Evolutionary conservation across 2,888 invertebrate genomes (phyloP), one percentile per base, ranked within the genome.

Genomic region (Drosophila barbarae): DNA sequence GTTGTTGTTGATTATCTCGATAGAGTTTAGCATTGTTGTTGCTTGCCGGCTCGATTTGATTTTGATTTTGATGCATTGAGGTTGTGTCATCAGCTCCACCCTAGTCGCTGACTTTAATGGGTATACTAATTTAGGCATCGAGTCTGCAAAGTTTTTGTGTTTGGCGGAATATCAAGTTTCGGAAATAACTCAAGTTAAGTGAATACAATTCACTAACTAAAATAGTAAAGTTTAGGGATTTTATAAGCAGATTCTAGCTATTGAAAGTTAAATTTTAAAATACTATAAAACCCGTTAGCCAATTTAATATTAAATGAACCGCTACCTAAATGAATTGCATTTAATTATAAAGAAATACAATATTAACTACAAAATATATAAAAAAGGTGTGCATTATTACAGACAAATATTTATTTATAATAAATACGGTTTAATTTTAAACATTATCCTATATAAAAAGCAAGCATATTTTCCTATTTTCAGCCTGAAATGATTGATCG

Each of bases 61-160:
- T 39, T 65, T 64, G 44, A 52, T 61, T 60, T 71, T 52, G 59
- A 59, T 52, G 42, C 54, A 53, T 60, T 36, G 18, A 73, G 49
- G 63, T 74, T 61, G 67, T 70, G 57, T 49, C 70, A 69, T 38
- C 39, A 26, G 15, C 41, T 57, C 35, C 42, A 35, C 28, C 53
- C 68, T 38, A 54, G 30, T 23, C 7, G 28, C n/a, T n/a, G 10
- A 8, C 26, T 38, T 18, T 30, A 39, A 23, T 32, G 56, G 56
- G 57, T 39, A 39, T 28, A 36, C 28, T 54, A 28, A 36, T 28
- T 53, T 26, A 10, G 53, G 18, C 34, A 53, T 7, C n/a, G 7
- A 7, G 26, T 5, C 10, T 34, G 41, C 15, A 15, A 5, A 46
- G 46, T 13, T 32, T 4, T 13, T 18, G 13, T 47, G 21, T 18